Evolutionary conservation across 1,140 invertebrate species (phyloP).

Genomic region (Hydropsyche tenuis): DNA sequence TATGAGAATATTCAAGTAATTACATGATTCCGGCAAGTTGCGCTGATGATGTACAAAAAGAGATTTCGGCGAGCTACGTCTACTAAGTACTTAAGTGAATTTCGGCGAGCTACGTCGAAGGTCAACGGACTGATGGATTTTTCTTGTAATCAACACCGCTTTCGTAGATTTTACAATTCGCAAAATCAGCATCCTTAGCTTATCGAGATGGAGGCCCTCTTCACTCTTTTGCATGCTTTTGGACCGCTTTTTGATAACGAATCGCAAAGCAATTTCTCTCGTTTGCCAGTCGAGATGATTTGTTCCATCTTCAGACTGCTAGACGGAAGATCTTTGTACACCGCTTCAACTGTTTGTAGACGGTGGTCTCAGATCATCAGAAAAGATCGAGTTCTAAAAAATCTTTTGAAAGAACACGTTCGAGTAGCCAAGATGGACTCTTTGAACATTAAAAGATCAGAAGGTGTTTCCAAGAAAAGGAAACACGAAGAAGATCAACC

Average conservation of each 20-base stretch:
- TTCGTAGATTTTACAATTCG: neutral
- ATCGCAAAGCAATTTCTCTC: neutral
- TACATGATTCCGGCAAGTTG: too few species aligned
- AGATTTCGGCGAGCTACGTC: neutral
- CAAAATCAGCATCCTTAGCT: neutral
- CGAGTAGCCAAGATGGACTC: conserved; percentile 1
- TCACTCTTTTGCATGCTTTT: neutral
- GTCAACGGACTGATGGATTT: neutral
- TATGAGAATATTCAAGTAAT: too few species aligned
- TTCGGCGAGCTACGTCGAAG: conserved; percentile 13
- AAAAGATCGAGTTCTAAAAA: neutral
- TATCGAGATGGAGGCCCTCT: neutral
- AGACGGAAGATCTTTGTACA: conserved; percentile 4
- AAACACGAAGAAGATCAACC: neutral
- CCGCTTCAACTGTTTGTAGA: neutral
- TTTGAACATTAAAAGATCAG: neutral
- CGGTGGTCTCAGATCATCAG: conserved; percentile 12
- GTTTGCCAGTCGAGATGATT: neutral
- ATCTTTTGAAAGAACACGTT: neutral
- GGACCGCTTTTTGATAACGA: neutral
- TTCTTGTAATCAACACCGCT: neutral
- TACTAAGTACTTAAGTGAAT: neutral
- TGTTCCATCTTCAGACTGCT: conserved; percentile 12
- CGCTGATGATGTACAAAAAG: too few species aligned
- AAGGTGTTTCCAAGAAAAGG: neutral